A percentile compares a stretch with the other conserved stretches of the same genome.
Conservation (phyloP, 2,888 invertebrate genomes). For the Agonopterix alstromeriana region DNA sequence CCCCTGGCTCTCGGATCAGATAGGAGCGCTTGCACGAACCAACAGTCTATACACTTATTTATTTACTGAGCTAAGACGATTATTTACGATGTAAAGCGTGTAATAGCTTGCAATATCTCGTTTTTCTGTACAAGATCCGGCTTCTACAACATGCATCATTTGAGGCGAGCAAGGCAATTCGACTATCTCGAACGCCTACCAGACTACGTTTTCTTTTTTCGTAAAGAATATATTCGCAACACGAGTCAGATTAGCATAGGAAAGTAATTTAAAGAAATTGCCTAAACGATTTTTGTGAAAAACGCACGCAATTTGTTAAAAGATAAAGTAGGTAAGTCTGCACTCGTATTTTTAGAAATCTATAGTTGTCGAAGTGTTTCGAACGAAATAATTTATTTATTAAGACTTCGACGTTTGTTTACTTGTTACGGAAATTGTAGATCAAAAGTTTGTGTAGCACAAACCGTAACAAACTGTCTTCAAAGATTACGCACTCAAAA, state of each 20-base stretch:
- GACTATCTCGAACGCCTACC: slow-evolving; percentile 39
- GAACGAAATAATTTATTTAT: slow-evolving; percentile 24
- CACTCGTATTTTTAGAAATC: slow-evolving; percentile 31
- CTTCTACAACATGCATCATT: slow-evolving; percentile 58
- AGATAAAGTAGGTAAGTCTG: slow-evolving; percentile 17
- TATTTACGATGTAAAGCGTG: slow-evolving; percentile 68
- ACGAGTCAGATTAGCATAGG: slow-evolving; percentile 61
- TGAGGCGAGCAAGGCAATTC: slow-evolving; percentile 39
- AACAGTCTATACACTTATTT: slow-evolving; percentile 61
- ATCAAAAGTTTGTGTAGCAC: slow-evolving; percentile 22
- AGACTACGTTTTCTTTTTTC: slow-evolving; percentile 35
- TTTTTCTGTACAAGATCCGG: slow-evolving; percentile 49
- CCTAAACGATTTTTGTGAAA: slow-evolving; percentile 62
- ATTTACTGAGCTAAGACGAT: slow-evolving; percentile 65
- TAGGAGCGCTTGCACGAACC: slow-evolving; percentile 48
- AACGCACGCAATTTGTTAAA: slow-evolving; percentile 49
- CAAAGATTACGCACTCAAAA: slow-evolving; percentile 34
- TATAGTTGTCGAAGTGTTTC: slow-evolving; percentile 23
- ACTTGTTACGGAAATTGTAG: slow-evolving; percentile 17
- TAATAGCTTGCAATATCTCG: slow-evolving; percentile 63
- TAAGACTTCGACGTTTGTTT: slow-evolving; percentile 20
- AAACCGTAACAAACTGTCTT: slow-evolving; percentile 5
- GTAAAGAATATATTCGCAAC: slow-evolving; percentile 55
- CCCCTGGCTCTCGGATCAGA: slow-evolving; percentile 60
- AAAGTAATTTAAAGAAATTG: slow-evolving; percentile 72